phyloP scores from a whole-genome alignment of 2,113 vertebrate genomes.

The Hypomesus transpacificus region DNA sequence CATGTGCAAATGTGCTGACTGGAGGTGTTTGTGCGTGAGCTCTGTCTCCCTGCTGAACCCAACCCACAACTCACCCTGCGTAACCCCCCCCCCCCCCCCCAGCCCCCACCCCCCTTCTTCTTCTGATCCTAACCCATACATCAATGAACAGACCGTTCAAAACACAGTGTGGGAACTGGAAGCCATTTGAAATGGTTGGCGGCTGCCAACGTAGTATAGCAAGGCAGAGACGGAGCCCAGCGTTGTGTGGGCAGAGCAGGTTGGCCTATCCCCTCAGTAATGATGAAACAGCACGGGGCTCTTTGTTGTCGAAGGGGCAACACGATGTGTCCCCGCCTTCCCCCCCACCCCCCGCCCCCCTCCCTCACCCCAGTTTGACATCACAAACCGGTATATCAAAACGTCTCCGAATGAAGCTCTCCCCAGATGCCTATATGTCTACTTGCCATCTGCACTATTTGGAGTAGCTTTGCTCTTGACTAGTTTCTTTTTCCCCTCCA shows the following conservation, averaged over 20 bases:
- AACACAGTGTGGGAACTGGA: constrained; percentile 6
- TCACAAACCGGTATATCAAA: constrained; percentile 25
- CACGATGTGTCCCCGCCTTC: too few species aligned
- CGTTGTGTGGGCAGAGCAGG: constrained; percentile 9
- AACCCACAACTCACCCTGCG: constrained; percentile 40
- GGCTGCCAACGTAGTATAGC: constrained; percentile 33
- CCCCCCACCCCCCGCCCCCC: too few species aligned
- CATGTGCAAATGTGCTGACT: constrained; percentile 67
- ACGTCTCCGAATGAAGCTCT: neutral
- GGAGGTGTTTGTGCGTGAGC: constrained; percentile 40
- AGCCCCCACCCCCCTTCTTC: too few species aligned
- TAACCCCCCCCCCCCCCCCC: neutral
- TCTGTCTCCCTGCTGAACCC: constrained; percentile 45
- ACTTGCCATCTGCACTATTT: constrained; percentile 18
- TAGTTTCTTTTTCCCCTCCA: neutral
- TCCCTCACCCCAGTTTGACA: too few species aligned
- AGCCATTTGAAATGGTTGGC: constrained; percentile 26
- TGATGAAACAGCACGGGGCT: too few species aligned
- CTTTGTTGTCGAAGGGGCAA: too few species aligned
- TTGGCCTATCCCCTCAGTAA: too few species aligned
- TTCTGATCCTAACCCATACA: constrained; percentile 36
- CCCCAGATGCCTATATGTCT: constrained; percentile 10
- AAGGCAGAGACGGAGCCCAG: constrained; percentile 21
- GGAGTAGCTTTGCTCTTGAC: constrained; percentile 30
- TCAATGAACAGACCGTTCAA: constrained; percentile 32